These are phyloP conservation scores for Thera britannica DNA, from an alignment of 2,888 invertebrate species.

Conservation along the genomic window DNA sequence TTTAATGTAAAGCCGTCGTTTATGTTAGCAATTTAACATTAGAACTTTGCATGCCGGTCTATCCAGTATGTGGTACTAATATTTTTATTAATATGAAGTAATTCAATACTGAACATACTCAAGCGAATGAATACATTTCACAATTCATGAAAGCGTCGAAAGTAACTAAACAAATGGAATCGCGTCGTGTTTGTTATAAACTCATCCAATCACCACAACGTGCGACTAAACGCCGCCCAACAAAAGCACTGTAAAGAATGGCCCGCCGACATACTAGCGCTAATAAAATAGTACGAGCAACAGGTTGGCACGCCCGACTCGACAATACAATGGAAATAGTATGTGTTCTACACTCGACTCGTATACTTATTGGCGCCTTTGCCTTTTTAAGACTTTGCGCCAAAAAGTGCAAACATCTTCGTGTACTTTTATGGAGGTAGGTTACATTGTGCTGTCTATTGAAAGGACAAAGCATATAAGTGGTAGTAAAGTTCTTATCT, in stretches of 20 bases:
- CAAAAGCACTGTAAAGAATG: constrained; percentile 83
- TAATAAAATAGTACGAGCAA: constrained; percentile 84
- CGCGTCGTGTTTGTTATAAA: constrained; percentile 72
- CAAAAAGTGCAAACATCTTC: constrained; percentile 28
- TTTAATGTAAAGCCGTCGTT: no score
- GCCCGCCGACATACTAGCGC: constrained; percentile 77
- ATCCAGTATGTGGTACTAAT: no score
- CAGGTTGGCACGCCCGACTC: constrained; percentile 72
- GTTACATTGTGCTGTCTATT: not conserved
- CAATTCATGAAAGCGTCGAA: not conserved
- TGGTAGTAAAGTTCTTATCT: not conserved
- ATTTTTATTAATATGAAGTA: no score
- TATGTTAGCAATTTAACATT: no score
- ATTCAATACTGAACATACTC: no score
- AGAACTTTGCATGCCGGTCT: no score
- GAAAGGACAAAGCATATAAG: constrained; percentile 1
- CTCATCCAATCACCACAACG: constrained; percentile 76
- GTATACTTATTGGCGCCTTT: constrained; percentile 34
- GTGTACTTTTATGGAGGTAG: constrained; percentile 10
- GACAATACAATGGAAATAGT: constrained; percentile 71
- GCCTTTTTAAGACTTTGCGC: constrained; percentile 25
- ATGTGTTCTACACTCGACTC: constrained; percentile 39
- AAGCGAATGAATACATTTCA: not conserved
- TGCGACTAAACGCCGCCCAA: constrained; percentile 75
- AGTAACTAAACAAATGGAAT: constrained; percentile 55